Conservation (phyloP, 2,888 invertebrate genomes). For the Idaea dimidiata region DNA sequence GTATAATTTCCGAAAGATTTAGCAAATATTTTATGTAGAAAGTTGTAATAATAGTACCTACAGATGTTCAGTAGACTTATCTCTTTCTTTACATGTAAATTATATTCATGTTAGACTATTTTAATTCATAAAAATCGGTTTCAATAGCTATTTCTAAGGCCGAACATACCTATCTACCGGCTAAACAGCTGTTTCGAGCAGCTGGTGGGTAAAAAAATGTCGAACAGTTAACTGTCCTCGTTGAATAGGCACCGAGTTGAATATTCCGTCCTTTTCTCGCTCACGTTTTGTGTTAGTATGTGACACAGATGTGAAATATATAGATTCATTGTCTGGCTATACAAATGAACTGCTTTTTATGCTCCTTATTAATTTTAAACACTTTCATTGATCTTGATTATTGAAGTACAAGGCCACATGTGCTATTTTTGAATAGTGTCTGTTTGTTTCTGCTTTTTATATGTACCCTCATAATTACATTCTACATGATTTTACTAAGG, state of each 20-base stretch:
- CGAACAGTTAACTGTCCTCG: constrained; percentile 66
- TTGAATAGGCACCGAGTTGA: constrained; percentile 49
- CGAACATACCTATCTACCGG: constrained; percentile 46
- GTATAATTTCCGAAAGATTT: constrained; percentile 2
- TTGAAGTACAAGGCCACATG: too few relatives aligned
- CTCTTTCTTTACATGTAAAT: background rate
- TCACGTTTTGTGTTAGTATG: constrained; percentile 31
- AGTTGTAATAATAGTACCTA: background rate
- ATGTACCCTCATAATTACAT: too few relatives aligned
- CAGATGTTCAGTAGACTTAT: background rate
- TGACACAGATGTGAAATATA: constrained; percentile 40
- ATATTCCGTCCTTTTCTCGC: constrained; percentile 57
- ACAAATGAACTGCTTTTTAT: background rate
- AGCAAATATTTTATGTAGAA: background rate
- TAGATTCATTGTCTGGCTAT: constrained; percentile 4
- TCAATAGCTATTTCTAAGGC: background rate
- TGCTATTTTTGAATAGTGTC: too few relatives aligned
- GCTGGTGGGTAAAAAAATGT: constrained; percentile 76
- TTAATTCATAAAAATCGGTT: background rate
- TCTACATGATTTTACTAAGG: too few relatives aligned
- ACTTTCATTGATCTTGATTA: background rate
- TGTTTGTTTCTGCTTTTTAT: too few relatives aligned
- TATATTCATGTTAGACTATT: constrained; percentile 11
- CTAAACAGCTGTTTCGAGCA: constrained; percentile 77
- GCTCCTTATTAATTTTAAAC: background rate